Base-by-base conservation (phyloP, 2,113 vertebrate genomes). In the Scartelaos histophorus region DNA sequence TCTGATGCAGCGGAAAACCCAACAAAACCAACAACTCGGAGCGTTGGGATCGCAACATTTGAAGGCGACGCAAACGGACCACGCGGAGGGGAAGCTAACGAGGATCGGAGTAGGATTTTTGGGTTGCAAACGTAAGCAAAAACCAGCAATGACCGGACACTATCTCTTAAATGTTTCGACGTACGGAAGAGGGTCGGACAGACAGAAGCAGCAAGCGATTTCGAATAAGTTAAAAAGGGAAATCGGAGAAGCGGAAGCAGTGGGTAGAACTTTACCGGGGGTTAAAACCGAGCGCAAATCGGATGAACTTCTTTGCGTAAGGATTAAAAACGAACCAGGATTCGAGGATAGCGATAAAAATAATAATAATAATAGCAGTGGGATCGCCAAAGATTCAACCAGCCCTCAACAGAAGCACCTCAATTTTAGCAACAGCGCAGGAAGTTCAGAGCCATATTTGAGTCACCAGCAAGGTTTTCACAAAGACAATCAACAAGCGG, bases 131-230 rank as follows among this genome's bases (percentile, higher is more conserved):
- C 89, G 90, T 71, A 92, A 91, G 6, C 93, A 95, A 43, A 95
- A 92, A 84, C 98, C 98, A 6, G 98, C 98, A 3, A 97, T 99
- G 97, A 95, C 95, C 0, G 98, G 98, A 15, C 98, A 99, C 69
- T 99, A 99, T 56, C 95, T 99, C 85, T 96, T 99, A 61, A 99
- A 99, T 69, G 92, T 97, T 76, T 98, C 98, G 76, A 98, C 97
- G 0, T 99, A 99, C 0, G 97, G 98, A 10, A 92, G 96, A 5
- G 95, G 95, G n/a, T 90, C 96, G 0, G 97, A 98, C 84, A 94
- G 92, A 62, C 95, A 92, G 84, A 94, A 94, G 68, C 88, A 92
- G 77, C 93, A 93, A 35, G 89, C 90, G 67, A 74, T 88, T 1
- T 88, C 78, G 2, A 84, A 54, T n/a, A 21, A 71, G 29, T 79